phyloP scores from a whole-genome alignment of 2,797 vertebrate species.

The Sardinella longiceps region DNA sequence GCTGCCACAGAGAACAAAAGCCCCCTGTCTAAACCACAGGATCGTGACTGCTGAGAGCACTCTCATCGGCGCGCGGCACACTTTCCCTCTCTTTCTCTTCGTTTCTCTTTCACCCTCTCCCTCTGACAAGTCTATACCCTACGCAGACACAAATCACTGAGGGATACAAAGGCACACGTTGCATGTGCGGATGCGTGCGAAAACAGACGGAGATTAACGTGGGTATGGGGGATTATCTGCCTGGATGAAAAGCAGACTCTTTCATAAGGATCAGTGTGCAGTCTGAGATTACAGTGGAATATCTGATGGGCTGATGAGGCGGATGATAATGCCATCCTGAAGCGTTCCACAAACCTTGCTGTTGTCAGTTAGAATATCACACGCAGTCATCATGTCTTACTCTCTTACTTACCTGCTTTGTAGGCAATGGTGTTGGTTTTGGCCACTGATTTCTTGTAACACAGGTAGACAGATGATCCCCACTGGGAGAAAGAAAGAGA shows the following conservation, averaged over 20 bases:
- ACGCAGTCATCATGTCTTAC: not conserved
- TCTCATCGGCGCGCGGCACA: not conserved
- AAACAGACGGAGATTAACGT: not conserved
- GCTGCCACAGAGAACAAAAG: slow-evolving; percentile 5
- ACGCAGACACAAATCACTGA: not conserved
- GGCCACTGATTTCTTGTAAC: slow-evolving; percentile 86
- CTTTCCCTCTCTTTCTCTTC: not conserved
- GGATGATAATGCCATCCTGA: not conserved
- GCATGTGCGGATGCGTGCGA: not conserved
- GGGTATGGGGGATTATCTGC: not conserved
- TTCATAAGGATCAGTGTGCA: slow-evolving; percentile 25
- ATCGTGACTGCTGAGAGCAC: not conserved
- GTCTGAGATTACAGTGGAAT: slow-evolving; percentile 19
- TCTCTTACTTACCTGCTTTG: too few species aligned
- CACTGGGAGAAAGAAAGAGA: not conserved
- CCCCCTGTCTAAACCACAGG: not conserved
- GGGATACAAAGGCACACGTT: not conserved
- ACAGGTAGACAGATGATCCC: slow-evolving; percentile 75
- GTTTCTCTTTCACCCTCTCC: not conserved
- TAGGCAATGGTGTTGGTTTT: slow-evolving; percentile 85
- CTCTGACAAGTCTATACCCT: not conserved
- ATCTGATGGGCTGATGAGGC: not conserved
- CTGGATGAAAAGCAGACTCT: slow-evolving; percentile 21
- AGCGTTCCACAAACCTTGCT: not conserved
- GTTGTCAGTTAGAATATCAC: not conserved